phyloP scores from a whole-genome alignment of 2,797 vertebrate species.

The Rhabdophis nuchalis region DNA sequence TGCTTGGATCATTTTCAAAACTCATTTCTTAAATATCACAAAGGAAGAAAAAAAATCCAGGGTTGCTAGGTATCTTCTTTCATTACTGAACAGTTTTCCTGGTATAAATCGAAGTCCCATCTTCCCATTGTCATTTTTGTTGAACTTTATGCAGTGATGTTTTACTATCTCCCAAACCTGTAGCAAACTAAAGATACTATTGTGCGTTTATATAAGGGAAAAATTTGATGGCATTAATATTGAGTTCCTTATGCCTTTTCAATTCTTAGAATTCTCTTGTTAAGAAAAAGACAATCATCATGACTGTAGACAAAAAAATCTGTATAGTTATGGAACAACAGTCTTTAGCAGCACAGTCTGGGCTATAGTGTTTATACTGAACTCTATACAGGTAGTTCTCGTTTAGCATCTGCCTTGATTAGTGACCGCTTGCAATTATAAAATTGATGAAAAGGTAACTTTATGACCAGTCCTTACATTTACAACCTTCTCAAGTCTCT shows the following conservation, averaged over 20 bases:
- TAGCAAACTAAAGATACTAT: not conserved
- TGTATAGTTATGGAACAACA: not conserved
- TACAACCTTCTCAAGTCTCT: not conserved
- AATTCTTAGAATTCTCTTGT: not conserved
- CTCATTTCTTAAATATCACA: not conserved
- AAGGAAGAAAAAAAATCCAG: not conserved
- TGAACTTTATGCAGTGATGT: conserved; percentile 7
- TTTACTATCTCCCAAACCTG: not conserved
- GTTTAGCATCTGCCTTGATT: not conserved
- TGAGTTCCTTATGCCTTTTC: not conserved
- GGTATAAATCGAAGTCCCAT: not conserved
- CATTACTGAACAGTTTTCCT: not conserved
- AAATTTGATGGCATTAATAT: not conserved
- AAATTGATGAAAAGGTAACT: not conserved
- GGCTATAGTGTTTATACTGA: not conserved
- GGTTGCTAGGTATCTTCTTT: not conserved
- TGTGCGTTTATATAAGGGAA: not conserved
- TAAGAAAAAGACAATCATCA: not conserved
- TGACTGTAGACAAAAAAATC: not conserved
- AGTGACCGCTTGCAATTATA: not conserved
- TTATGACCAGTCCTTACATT: not conserved
- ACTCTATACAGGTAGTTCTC: not conserved
- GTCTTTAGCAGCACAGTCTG: not conserved
- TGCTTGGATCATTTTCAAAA: not conserved
- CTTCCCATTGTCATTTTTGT: not conserved